phyloP scores from a whole-genome alignment of 1,140 invertebrate genomes.

The Maconellicoccus hirsutus region DNA sequence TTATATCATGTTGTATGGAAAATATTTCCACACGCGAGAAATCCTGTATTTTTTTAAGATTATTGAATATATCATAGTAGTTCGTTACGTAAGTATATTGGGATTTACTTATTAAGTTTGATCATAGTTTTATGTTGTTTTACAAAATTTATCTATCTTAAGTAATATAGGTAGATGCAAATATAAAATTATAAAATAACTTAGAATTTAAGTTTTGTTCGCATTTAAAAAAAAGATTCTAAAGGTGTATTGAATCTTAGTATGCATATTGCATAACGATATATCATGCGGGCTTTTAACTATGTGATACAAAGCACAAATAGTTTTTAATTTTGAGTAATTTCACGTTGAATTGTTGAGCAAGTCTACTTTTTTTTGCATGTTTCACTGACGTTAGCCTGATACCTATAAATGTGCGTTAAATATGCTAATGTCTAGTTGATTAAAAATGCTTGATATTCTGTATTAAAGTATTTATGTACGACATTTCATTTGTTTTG shows the following conservation, averaged over 20 bases:
- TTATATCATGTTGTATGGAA: too few relatives aligned
- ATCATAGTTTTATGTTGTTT: neutral
- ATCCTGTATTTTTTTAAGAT: neutral
- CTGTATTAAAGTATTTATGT: neutral
- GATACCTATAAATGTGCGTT: too few relatives aligned
- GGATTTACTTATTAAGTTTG: neutral
- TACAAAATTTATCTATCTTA: neutral
- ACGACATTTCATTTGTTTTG: neutral
- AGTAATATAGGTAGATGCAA: neutral
- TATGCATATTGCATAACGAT: too few relatives aligned
- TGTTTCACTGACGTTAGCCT: neutral
- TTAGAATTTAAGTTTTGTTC: too few relatives aligned
- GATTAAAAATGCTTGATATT: neutral
- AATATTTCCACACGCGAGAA: too few relatives aligned
- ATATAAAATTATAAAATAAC: too few relatives aligned
- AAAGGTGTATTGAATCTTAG: too few relatives aligned
- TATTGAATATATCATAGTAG: neutral
- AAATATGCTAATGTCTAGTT: neutral
- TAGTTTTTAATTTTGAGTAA: neutral
- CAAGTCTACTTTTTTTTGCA: neutral
- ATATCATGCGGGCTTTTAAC: too few relatives aligned
- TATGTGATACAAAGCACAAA: neutral
- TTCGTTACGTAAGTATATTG: neutral
- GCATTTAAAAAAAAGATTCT: too few relatives aligned
- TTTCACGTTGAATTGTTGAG: neutral